A percentile compares a stretch with the other conserved stretches of the same genome.
These are phyloP conservation scores for Pelobates cultripes DNA, from an alignment of 2,797 vertebrate species.

Conservation along the genomic window DNA sequence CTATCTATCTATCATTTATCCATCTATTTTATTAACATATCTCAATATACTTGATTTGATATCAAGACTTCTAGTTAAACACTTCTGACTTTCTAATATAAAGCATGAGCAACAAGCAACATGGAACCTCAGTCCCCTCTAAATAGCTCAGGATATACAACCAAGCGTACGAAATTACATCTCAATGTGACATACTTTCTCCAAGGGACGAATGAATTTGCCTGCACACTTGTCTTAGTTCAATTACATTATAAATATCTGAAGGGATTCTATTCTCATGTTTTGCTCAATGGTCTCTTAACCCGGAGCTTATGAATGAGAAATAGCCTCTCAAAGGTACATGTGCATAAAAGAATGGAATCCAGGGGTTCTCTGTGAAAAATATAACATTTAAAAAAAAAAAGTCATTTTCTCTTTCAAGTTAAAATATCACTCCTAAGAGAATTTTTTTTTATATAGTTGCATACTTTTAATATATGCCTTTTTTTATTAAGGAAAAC, in stretches of 20 bases:
- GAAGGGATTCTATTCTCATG: background rate
- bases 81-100: background rate
- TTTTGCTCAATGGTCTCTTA: slow-evolving; percentile 2
- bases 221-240: background rate
- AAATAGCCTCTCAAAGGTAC: background rate
- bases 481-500: too few relatives aligned
- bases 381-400: too few relatives aligned
- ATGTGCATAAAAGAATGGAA: background rate
- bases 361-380: background rate
- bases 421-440: too few relatives aligned
- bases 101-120: background rate
- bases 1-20: too few relatives aligned
- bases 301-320: background rate
- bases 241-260: background rate
- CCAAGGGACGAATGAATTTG: background rate
- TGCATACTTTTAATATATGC: too few relatives aligned
- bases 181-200: background rate
- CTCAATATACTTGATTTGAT: background rate
- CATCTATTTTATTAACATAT: too few relatives aligned
- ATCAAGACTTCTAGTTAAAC: background rate
- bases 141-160: background rate
- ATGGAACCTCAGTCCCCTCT: background rate
- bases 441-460: too few relatives aligned
- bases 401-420: too few relatives aligned
- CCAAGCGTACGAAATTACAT: background rate